Conservation (phyloP, 2,888 invertebrate genomes). For the Drosophila monieri region DNA sequence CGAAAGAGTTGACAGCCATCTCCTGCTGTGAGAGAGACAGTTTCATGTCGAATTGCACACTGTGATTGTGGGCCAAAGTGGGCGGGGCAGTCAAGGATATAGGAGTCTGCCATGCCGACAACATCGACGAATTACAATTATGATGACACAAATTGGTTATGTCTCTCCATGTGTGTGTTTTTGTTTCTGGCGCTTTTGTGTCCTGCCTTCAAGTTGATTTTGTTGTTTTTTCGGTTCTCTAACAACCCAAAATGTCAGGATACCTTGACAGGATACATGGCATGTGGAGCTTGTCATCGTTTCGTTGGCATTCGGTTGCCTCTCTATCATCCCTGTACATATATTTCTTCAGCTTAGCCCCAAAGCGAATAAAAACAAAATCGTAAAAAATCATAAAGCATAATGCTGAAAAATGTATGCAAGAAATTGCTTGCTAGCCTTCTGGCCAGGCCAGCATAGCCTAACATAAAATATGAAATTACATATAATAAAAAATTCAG, state of each 20-base stretch:
- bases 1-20: slow-evolving; percentile 51
- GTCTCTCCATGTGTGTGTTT: slow-evolving; percentile 53
- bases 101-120: slow-evolving; percentile 17
- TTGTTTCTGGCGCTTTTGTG: slow-evolving; percentile 41
- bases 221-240: slow-evolving; percentile 35
- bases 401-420: slow-evolving; percentile 73
- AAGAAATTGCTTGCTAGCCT: slow-evolving; percentile 59
- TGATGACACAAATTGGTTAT: slow-evolving; percentile 80
- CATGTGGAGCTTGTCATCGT: slow-evolving; percentile 70
- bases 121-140: slow-evolving; percentile 71
- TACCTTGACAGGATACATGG: slow-evolving; percentile 63
- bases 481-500: slow-evolving; percentile 72
- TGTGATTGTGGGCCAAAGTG: slow-evolving; percentile 6
- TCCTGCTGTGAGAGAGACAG: slow-evolving; percentile 41
- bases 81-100: background rate
- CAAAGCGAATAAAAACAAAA: slow-evolving; percentile 59
- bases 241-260: slow-evolving; percentile 58
- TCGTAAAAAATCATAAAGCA: slow-evolving; percentile 71
- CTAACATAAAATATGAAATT: slow-evolving; percentile 72
- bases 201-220: slow-evolving; percentile 45
- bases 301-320: slow-evolving; percentile 52
- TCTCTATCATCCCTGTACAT: slow-evolving; percentile 9
- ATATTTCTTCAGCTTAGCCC: slow-evolving; percentile 26
- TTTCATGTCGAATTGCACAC: slow-evolving; percentile 8
- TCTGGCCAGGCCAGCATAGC: slow-evolving; percentile 46